Evolutionary conservation across 2,888 invertebrate species (phyloP).

Genomic region (Drosophila ustulata): DNA sequence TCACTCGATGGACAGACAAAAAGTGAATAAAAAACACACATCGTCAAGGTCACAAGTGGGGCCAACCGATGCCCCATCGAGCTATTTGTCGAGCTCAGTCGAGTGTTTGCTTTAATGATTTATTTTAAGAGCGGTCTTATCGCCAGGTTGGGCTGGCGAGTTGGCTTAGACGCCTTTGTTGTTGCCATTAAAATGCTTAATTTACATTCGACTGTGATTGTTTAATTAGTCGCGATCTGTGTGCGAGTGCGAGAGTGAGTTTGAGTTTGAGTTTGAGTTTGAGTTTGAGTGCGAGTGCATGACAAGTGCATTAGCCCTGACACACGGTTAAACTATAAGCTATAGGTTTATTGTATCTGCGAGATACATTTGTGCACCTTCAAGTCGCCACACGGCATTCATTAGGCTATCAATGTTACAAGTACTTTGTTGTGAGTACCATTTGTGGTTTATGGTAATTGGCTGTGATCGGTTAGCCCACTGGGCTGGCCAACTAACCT

Average conservation of each 20-base stretch:
- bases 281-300: constrained; percentile 32
- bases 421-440: constrained; percentile 26
- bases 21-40: not conserved
- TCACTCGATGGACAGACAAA: constrained; percentile 24
- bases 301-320: constrained; percentile 44
- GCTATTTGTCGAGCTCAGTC: constrained; percentile 38
- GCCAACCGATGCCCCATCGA: constrained; percentile 29
- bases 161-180: constrained; percentile 2
- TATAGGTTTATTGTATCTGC: not conserved
- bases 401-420: constrained; percentile 53
- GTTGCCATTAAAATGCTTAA: constrained; percentile 26
- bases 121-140: constrained; percentile 44
- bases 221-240: constrained; percentile 34
- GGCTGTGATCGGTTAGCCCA: constrained; percentile 7
- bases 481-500: not conserved
- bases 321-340: constrained; percentile 14
- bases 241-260: not conserved
- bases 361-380: constrained; percentile 32
- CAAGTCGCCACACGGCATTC: constrained; percentile 17
- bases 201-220: constrained; percentile 42
- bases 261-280: not conserved
- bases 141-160: constrained; percentile 11
- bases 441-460: constrained; percentile 38
- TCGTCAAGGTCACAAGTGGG: constrained; percentile 40
- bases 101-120: constrained; percentile 66